Percentiles rank a stretch among this genome's conserved stretches.
phyloP scores from a whole-genome alignment of 37 sponge, comb jelly and placozoan species.

The Axinella damicornis region DNA sequence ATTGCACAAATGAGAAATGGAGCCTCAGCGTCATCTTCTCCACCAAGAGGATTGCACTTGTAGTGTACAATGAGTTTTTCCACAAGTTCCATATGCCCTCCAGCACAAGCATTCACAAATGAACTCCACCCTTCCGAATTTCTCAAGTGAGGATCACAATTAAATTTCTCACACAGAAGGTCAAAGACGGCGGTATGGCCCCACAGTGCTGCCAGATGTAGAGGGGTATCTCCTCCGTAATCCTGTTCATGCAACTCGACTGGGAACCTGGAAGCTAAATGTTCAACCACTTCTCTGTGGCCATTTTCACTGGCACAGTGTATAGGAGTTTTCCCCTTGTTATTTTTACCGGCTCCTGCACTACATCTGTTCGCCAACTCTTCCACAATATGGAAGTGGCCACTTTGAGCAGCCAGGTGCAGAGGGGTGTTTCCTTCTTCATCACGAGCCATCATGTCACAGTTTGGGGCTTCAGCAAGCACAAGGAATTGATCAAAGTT shows the following conservation, averaged over 20 bases:
- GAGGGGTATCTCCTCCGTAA: no score
- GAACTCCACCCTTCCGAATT: neutral
- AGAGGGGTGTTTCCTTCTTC: constrained; percentile 4
- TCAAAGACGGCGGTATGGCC: neutral
- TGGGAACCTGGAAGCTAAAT: no score
- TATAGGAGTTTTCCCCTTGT: neutral
- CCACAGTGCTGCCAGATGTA: neutral
- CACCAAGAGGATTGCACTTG: neutral
- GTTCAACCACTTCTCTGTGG: neutral
- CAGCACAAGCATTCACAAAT: neutral
- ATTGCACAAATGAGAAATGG: neutral
- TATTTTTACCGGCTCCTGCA: no score
- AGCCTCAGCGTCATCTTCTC: neutral
- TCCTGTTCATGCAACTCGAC: no score
- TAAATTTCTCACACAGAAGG: neutral
- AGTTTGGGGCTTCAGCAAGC: no score
- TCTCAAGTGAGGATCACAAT: neutral
- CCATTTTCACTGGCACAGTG: neutral
- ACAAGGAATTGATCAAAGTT: no score
- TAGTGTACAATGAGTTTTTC: neutral
- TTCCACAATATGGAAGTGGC: neutral
- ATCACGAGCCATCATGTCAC: neutral
- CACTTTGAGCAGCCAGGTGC: constrained; percentile 1
- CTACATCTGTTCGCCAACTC: neutral
- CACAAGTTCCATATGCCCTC: neutral